Evolutionary conservation across 2,113 vertebrate species (phyloP), one percentile per base, ranked within the genome.

Genomic region (Myotis davidii): DNA sequence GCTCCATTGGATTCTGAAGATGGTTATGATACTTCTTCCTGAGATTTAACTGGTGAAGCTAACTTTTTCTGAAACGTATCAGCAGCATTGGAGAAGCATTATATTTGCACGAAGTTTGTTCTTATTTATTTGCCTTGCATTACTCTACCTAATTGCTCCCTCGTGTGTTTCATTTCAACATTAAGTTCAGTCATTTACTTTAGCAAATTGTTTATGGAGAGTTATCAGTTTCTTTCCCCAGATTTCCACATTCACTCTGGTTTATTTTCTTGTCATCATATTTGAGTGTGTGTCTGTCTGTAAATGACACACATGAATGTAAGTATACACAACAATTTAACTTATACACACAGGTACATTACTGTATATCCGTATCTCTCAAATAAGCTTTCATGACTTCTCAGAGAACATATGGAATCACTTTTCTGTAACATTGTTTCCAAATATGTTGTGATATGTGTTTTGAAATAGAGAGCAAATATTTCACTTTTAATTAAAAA

Each of bases 141-240:
- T 77, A 56, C 83, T 96, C 37, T 65, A 34, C 85, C 83, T 97
- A 98, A 98, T 97, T 97, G 91, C 27, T 97, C 96, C 97, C 97
- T 97, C 29, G 90, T 98, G 96, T 96, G 97, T 61, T 96, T 96
- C 88, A 94, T 83, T 94, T 97, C 96, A 97, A 96, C 97, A 70
- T 97, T 97, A 92, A 96, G 88, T 96, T 96, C 18, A 67, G 93
- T 91, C 93, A 97, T 97, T 97, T 96, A 94, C 91, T 97, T 91
- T 88, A 96, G 91, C 94, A 97, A 96, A 97, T 96, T 97, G 97
- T 97, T 97, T 97, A 97, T 85, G 48, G 9, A 95, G 96, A 89
- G 79, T 98, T 97, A 97, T 95, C 91, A 76, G 42, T 97, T 96
- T 96, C 93, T 96, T 97, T 86, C 78, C 32, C 88, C 59, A 81